Percentiles rank a stretch among this genome's conserved stretches.
Evolutionary conservation across 1,140 invertebrate genomes (phyloP).

Genomic region (Lepidurus arcticus): DNA sequence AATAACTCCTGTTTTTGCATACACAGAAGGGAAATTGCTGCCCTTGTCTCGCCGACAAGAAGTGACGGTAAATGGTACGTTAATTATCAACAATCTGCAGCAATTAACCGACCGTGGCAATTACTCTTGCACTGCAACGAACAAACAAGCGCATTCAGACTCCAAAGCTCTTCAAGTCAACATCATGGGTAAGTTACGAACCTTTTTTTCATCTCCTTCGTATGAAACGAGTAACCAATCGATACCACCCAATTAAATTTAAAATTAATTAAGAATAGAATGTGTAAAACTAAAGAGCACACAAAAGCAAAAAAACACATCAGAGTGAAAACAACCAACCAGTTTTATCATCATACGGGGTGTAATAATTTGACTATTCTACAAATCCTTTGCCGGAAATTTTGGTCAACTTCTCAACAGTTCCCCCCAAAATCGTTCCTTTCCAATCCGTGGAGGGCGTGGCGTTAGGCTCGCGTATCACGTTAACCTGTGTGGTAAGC

Average conservation of each 20-base stretch:
- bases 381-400: neutral
- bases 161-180: slow-evolving; percentile 41
- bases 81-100: slow-evolving; percentile 69
- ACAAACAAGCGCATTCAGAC: slow-evolving; percentile 60
- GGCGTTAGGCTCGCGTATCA: neutral
- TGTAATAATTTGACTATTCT: neutral
- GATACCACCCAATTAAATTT: too few species aligned
- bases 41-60: slow-evolving; percentile 75
- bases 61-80: slow-evolving; percentile 66
- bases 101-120: slow-evolving; percentile 68
- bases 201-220: neutral
- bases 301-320: too few species aligned
- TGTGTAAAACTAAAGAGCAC: too few species aligned
- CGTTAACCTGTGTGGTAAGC: slow-evolving; percentile 57
- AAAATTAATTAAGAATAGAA: too few species aligned
- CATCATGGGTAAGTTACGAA: slow-evolving; percentile 45
- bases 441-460: slow-evolving; percentile 17
- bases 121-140: slow-evolving; percentile 82
- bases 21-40: slow-evolving; percentile 58
- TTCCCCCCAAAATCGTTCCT: neutral
- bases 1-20: neutral
- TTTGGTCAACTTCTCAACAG: neutral
- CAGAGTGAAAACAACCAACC: too few species aligned
- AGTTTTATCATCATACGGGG: too few species aligned
- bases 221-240: too few species aligned